Base-by-base conservation (phyloP, 2,797 vertebrate species). In the Cryptoprocta ferox region DNA sequence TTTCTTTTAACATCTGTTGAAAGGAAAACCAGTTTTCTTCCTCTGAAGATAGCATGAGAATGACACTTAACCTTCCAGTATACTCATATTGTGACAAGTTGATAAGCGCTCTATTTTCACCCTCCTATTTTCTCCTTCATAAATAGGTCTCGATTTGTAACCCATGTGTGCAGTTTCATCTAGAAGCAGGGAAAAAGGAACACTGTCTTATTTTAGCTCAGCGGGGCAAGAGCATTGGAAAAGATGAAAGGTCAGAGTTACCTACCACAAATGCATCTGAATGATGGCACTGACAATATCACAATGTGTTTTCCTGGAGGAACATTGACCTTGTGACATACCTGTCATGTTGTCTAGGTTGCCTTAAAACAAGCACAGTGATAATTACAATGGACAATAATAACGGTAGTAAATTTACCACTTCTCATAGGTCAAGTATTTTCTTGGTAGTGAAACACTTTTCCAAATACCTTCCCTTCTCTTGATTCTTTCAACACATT, bases 51-150 rank as follows among this genome's bases (percentile, higher is more conserved):
- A 89, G 32, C 50, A 15, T 32, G 12, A 91, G 85, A 95, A 94
- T 76, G 73, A 59, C 78, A 84, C 26, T 87, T 88, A 92, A 56
- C 93, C 53, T 94, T 93, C 50, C 39, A 89, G 50, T 13, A 70
- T 80, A 39, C 50, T 86, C 19, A 26, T 92, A 70, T 92, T 96
- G 65, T 95, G 92, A 96, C 92, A 95, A 91, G 83, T 82, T 92
- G 90, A 93, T 79, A 95, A 94, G 91, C 53, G 71, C 78, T 91
- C 66, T 96, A 87, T 94, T 89, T 95, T 97, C 70, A 92, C 82
- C 61, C 37, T 91, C 42, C 42, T 86, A n/a, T 84, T 96, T 97
- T 79, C 78, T 97, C 70, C 71, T 66, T 83, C 63, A 71, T 94
- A 75, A 95, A 66, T 82, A 66, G n/a, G 87, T 92, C 61, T 94